Evolutionary conservation across 2,797 vertebrate genomes (phyloP).

Genomic region (Macropus fuliginosus): DNA sequence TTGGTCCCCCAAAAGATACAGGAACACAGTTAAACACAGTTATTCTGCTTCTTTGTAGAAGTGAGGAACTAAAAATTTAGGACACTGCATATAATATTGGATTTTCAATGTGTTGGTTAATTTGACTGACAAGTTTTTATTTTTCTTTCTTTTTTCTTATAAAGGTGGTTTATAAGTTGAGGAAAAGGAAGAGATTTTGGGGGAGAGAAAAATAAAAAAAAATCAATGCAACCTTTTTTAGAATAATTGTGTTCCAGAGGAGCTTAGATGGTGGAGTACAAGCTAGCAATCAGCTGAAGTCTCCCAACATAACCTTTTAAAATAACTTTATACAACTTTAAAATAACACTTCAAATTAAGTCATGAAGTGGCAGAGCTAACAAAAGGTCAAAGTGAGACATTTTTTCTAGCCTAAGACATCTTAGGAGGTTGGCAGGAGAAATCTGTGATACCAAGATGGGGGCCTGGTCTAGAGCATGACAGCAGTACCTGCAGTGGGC

Average conservation of each 20-base stretch:
- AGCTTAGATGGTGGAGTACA: neutral
- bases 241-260: neutral
- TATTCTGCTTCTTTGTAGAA: neutral
- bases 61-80: neutral
- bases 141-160: neutral
- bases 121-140: neutral
- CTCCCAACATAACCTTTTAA: neutral
- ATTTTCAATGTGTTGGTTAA: neutral
- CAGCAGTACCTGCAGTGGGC: neutral
- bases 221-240: neutral
- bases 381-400: neutral
- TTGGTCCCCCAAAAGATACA: neutral
- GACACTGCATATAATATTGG: neutral
- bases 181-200: neutral
- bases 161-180: neutral
- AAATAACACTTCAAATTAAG: neutral
- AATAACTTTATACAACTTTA: neutral
- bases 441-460: neutral
- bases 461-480: neutral
- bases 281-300: neutral
- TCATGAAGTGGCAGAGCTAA: neutral
- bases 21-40: neutral
- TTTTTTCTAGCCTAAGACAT: neutral
- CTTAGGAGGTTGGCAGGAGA: neutral
- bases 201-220: neutral